Base-by-base conservation (phyloP, 2,888 invertebrate genomes). In the Cremastinae sp. region DNA sequence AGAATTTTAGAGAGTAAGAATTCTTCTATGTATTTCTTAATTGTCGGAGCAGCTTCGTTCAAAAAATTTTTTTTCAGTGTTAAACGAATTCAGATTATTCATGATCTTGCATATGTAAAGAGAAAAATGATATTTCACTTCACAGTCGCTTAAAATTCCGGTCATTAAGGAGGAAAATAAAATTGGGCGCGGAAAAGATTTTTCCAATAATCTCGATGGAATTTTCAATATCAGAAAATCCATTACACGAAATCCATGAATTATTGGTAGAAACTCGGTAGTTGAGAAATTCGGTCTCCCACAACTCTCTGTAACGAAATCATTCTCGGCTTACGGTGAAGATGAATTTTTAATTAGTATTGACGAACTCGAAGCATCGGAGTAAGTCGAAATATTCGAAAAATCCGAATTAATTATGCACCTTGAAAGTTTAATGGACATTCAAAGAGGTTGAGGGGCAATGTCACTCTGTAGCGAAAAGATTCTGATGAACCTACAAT, bases 61-160 rank as follows among this genome's bases (percentile, higher is more conserved):
- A 37, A 16, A 37, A 39, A 56, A 39, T 37, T 16, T 5, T 56
- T 10, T 10, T 14, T 55, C 35, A 10, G 37, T 10, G 56, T 16
- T 35, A 39, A 56, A 37, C 55, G 16, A 35, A 55, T 37, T 55
- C 37, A 9, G 12, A 22, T 39, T 51, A 64, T 51, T 51, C 51
- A 22, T 22, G 49, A n/a, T 12, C 9, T 49, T 64, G 51, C 62
- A 64, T 64, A 51, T 37, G 28, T 64, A 1, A 22, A 45, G 35
- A 62, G 10, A 49, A 61, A 20, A 43, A 22, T 28, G 12, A 59
- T 10, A 45, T 49, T 49, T 35, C 18, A 4, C 18, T 28, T 49
- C 16, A 45, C 51, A 18, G 47, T 62, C n/a, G 5, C 1, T 37
- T 62, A 35, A 49, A 9, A 49, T 62, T 49, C 18, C 18, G n/a